These are phyloP conservation scores for Potorous gilbertii DNA, from an alignment of 2,797 vertebrate species.

Conservation along the genomic window DNA sequence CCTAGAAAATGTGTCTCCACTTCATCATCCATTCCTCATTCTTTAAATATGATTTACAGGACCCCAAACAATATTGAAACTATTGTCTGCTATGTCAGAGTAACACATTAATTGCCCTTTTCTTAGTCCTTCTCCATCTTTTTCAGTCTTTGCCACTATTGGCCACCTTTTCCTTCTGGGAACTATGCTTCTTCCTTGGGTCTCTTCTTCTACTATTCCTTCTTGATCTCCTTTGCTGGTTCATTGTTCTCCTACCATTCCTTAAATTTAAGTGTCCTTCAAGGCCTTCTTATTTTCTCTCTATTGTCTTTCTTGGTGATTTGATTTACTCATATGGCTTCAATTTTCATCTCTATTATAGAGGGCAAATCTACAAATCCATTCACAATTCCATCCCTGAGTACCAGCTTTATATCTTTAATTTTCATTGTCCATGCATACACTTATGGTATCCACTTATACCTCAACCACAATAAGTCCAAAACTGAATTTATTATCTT, in stretches of 20 bases:
- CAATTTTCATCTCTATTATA: not conserved
- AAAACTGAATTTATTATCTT: not conserved
- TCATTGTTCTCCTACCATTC: not conserved
- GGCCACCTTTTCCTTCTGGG: not conserved
- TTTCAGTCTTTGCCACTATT: not conserved
- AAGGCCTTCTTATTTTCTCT: not conserved
- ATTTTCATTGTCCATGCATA: not conserved
- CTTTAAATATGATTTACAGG: not conserved
- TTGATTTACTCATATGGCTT: not conserved
- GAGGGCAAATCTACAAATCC: not conserved
- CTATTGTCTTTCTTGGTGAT: not conserved
- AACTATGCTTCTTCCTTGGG: not conserved
- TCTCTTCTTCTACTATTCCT: not conserved
- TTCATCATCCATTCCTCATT: not conserved
- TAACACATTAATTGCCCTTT: not conserved
- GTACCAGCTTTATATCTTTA: not conserved
- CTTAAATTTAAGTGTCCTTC: not conserved
- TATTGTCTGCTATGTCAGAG: not conserved
- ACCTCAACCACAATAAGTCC: not conserved
- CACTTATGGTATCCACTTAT: not conserved
- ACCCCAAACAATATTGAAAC: not conserved
- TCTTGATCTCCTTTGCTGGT: not conserved
- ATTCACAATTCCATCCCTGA: not conserved
- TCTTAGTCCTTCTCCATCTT: not conserved
- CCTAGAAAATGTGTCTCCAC: not conserved